Percentiles rank a stretch among this genome's conserved stretches.
Conservation (phyloP, 2,888 invertebrate genomes). For the Ceraclea dissimilis region DNA sequence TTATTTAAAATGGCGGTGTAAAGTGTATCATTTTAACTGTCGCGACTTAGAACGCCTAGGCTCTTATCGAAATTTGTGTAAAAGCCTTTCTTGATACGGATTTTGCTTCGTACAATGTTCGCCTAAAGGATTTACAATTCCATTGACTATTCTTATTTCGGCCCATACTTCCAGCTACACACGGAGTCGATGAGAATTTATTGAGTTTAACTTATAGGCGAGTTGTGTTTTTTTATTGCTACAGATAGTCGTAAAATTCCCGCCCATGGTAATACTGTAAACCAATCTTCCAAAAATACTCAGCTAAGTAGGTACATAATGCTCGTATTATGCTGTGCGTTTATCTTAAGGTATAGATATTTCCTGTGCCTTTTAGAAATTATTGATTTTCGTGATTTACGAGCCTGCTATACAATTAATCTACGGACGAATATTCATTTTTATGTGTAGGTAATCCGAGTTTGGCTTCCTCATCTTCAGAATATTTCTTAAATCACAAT, state of each 20-base stretch:
- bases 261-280: not conserved
- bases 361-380: constrained; percentile 8
- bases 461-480: too few relatives aligned
- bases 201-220: constrained; percentile 6
- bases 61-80: constrained; percentile 1
- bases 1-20: too few relatives aligned
- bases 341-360: constrained; percentile 7
- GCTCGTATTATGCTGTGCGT: too few relatives aligned
- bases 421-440: too few relatives aligned
- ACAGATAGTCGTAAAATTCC: constrained; percentile 13
- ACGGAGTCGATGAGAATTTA: constrained; percentile 14
- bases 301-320: too few relatives aligned
- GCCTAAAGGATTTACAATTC: not conserved
- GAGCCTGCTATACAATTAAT: not conserved
- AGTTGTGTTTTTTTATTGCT: constrained; percentile 12
- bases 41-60: not conserved
- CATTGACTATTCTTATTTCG: not conserved
- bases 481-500: too few relatives aligned
- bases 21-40: not conserved
- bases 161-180: constrained; percentile 4
- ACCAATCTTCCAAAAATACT: constrained; percentile 6
- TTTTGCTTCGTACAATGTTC: not conserved
- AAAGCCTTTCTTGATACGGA: not conserved
- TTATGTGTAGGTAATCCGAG: too few relatives aligned
- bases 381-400: constrained; percentile 10